Base-by-base conservation (phyloP, 2,113 vertebrate genomes). In the Megalops atlanticus region DNA sequence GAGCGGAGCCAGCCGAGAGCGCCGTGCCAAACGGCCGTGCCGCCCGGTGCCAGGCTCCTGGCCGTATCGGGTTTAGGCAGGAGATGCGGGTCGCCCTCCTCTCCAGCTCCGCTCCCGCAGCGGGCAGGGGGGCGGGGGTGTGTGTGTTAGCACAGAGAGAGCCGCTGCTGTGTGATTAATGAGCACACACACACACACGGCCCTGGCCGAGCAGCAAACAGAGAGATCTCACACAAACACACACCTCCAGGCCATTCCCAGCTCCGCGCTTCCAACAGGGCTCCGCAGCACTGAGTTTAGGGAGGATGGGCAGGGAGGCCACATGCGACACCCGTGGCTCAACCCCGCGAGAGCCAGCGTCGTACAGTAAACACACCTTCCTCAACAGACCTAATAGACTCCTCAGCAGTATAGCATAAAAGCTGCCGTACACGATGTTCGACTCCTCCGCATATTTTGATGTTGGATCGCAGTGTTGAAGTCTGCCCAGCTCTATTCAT, bases 111-210 rank as follows among this genome's bases (percentile, higher is more conserved):
- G 6, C 43, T 45, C 43, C 43, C 43, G n/a, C n/a, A 52, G 49
- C 1, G 3, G 4, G 49, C 15, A 45, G 43, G 43, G 15, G 75
- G n/a, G n/a, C 1, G 45, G n/a, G 40, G 11, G 11, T 14, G 7
- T 54, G 21, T 38, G 38, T 15, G 16, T 4, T 24, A 38, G 27
- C n/a, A n/a, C n/a, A n/a, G 52, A 58, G 52, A 58, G 52, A 58
- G 52, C 21, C 1, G 18, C 18, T 4, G 52, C 7, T 82, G 83
- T 49, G 47, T 85, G 87, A 88, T 86, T 86, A 87, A 89, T 88
- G 88, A 86, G 81, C 80, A 40, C 80, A 40, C 84, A 54, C 80
- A 40, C 80, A 40, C 84, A 54, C 77, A 76, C 35, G 77, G 73
- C 76, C 76, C 73, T 33, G 80, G 81, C 81, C 79, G 80, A 81